Percentiles rank a stretch among this genome's conserved stretches.
Conservation (phyloP, 2,113 vertebrate species). For the Macquaria australasica region DNA sequence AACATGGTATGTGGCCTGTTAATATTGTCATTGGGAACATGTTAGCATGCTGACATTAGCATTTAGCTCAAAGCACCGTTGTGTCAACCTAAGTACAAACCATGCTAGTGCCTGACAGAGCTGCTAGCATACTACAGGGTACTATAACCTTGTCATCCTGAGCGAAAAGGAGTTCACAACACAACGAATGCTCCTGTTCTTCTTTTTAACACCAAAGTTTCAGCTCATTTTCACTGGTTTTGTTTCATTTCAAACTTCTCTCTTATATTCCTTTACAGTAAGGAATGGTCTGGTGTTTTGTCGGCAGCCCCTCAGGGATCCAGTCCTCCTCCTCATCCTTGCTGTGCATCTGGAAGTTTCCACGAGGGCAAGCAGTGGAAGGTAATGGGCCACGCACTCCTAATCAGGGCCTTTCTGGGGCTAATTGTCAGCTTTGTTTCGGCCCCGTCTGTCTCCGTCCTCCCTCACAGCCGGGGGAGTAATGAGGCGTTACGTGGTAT, state of each 20-base stretch:
- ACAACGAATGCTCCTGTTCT: not conserved
- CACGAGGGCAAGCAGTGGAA: conserved; percentile 9
- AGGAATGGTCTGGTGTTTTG: conserved; percentile 12
- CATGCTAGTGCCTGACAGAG: too few species aligned
- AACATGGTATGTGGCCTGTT: too few species aligned
- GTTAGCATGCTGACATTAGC: too few species aligned
- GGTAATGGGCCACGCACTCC: conserved; percentile 68
- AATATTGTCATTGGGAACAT: too few species aligned
- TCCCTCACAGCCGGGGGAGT: conserved; percentile 50
- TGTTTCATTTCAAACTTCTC: conserved; percentile 21
- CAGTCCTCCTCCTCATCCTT: not conserved
- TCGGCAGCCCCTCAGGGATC: conserved; percentile 1
- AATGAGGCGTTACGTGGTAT: conserved; percentile 60
- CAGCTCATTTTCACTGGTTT: not conserved
- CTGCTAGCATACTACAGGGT: too few species aligned
- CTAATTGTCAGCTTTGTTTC: conserved; percentile 57
- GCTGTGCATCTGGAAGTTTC: conserved; percentile 1
- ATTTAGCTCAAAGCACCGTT: too few species aligned
- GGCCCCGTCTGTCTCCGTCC: conserved; percentile 38
- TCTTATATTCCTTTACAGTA: not conserved
- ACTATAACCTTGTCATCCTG: too few species aligned
- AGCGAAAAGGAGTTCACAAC: too few species aligned
- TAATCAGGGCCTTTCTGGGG: conserved; percentile 63
- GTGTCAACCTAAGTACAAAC: too few species aligned
- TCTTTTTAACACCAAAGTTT: not conserved